Evolutionary conservation across 2,888 invertebrate species (phyloP), one percentile per base, ranked within the genome.

Genomic region (Calliopum simillimum): DNA sequence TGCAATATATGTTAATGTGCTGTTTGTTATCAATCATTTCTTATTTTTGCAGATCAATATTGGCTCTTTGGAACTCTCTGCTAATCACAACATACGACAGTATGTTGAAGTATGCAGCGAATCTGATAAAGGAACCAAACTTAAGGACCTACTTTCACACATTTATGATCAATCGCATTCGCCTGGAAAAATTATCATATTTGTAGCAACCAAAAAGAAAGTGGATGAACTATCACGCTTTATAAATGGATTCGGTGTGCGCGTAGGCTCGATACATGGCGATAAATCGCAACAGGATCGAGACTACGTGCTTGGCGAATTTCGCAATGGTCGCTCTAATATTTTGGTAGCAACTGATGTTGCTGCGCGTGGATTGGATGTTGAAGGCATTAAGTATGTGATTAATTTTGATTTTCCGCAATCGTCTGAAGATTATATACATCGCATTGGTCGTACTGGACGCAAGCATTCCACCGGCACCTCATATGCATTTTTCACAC

Each of bases 281-380:
- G 97, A 98, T 86, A 98, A 98, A 87, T 94, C 94, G 41, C 97
- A 98, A 84, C 93, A 93, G 83, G 97, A 97, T 86, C 90, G 97
- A 81, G 97, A 98, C 86, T 94, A 93, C 88, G 96, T 96, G 66
- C 88, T 97, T 72, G 89, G 91, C 86, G 96, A 96, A 85, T 97
- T 97, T 86, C 91, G 95, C 79, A 91, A 91, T 81, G 94, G 95
- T 72, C 91, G 93, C 84, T 91, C 93, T 68, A 92, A 92, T 74
- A 96, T 98, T 82, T 89, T 98, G 77, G 95, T 98, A 73, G 98
- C 98, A 78, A 98, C 98, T 1, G 98, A 98, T 88, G 98, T 98
- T 81, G 98, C 98, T 75, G 97, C 98, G 51, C 90, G 97, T 81
- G 97, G 97, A 81, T 89, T 97, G 84, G 96, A 97, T 90, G 96